Percentiles rank a stretch among this genome's conserved stretches.
Evolutionary conservation across 2,113 vertebrate species (phyloP).

Genomic region (Notiomystis cincta): DNA sequence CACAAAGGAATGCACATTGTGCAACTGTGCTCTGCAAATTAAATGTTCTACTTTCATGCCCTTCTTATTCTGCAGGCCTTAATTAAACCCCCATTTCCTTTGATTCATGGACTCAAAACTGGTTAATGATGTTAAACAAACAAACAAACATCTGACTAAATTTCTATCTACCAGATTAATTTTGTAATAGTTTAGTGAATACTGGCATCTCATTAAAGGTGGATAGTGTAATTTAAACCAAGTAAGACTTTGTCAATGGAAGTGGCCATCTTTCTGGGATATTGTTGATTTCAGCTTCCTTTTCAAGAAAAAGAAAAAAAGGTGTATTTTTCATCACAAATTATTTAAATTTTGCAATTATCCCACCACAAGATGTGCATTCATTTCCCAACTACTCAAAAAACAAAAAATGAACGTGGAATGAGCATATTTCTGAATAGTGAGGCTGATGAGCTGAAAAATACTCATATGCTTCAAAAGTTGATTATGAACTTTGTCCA

Average conservation of each 20-base stretch:
- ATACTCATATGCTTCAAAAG: not conserved
- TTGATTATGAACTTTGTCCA: not conserved
- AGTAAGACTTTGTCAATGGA: not conserved
- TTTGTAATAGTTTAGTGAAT: not conserved
- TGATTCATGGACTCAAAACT: not conserved
- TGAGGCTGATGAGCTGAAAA: not conserved
- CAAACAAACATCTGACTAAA: not conserved
- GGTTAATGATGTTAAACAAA: not conserved
- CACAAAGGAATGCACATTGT: not conserved
- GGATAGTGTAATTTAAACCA: not conserved
- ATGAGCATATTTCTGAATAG: not conserved
- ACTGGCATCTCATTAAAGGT: not conserved
- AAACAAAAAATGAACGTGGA: not conserved
- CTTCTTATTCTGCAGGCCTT: not conserved
- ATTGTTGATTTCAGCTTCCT: not conserved
- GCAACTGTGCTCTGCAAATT: not conserved
- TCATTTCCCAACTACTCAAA: not conserved
- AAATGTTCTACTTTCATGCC: not conserved
- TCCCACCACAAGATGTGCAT: not conserved
- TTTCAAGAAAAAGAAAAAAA: not conserved
- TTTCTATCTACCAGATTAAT: not conserved
- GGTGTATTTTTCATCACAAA: not conserved
- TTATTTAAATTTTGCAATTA: not conserved
- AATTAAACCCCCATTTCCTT: slow-evolving; percentile 21
- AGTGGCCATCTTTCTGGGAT: not conserved